These are phyloP conservation scores for Nasonia giraulti DNA, from an alignment of 1,140 invertebrate genomes.

Conservation along the genomic window DNA sequence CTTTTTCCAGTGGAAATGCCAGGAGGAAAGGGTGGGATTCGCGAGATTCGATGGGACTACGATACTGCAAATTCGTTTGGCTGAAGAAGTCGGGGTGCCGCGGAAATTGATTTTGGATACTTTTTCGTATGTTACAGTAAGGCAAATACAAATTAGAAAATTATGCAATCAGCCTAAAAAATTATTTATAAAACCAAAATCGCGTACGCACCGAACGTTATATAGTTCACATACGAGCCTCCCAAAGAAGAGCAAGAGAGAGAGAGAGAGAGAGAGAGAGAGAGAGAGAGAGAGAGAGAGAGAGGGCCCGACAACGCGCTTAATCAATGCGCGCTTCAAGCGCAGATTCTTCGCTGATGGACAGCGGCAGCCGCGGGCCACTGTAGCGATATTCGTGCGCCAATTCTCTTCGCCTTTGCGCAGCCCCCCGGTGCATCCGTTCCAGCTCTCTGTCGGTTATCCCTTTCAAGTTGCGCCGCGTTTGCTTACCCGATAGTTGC, in stretches of 20 bases:
- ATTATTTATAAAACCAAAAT: background rate
- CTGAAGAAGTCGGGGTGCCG: too few relatives aligned
- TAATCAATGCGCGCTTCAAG: slow-evolving; percentile 73
- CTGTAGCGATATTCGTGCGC: slow-evolving; percentile 45
- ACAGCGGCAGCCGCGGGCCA: slow-evolving; percentile 66
- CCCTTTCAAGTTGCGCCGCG: background rate
- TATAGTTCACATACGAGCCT: background rate
- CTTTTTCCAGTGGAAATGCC: background rate
- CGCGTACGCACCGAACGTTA: background rate
- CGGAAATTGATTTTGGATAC: background rate
- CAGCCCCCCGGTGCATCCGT: background rate
- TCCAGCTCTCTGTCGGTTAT: background rate
- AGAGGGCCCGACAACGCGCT: slow-evolving; percentile 69
- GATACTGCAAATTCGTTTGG: background rate
- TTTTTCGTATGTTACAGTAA: too few relatives aligned
- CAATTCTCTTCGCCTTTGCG: slow-evolving; percentile 16
- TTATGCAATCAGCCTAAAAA: background rate
- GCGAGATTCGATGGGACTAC: background rate
- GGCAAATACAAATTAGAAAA: too few relatives aligned
- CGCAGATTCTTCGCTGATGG: slow-evolving; percentile 72
- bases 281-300: slow-evolving; percentile 57
- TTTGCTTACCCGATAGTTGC: background rate
- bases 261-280: slow-evolving; percentile 57
- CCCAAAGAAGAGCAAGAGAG: slow-evolving; percentile 49
- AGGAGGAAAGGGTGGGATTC: background rate